These are phyloP conservation scores for Athripsodes cinereus DNA, from an alignment of 2,888 invertebrate species.

Conservation along the genomic window DNA sequence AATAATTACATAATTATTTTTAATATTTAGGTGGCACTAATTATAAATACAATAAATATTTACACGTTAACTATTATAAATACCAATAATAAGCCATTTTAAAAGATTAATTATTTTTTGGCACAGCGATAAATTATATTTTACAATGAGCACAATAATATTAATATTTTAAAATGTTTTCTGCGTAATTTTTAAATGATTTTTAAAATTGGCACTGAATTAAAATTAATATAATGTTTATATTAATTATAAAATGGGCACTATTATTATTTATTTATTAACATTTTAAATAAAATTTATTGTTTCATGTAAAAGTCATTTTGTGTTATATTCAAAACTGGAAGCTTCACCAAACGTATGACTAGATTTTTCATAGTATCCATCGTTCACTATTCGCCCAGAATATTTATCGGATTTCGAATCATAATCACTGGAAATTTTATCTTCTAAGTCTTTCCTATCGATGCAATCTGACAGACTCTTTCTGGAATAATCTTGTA, in stretches of 20 bases:
- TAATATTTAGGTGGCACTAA: not conserved
- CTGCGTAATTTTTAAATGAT: not conserved
- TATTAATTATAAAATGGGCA: no score
- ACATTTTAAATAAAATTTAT: not conserved
- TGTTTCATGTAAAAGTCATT: not conserved
- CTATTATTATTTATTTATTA: not conserved
- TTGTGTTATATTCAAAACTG: constrained; percentile 10
- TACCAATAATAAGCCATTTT: no score
- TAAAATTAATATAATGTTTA: no score
- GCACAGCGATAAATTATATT: not conserved
- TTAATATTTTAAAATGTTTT: not conserved
- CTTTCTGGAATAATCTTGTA: constrained; percentile 14
- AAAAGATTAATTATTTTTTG: not conserved
- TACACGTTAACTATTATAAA: not conserved
- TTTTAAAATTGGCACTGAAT: not conserved
- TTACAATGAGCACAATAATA: not conserved
- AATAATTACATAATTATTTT: not conserved
- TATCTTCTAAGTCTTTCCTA: constrained; percentile 4
- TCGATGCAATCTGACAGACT: constrained; percentile 6
- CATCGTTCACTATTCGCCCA: constrained; percentile 6
- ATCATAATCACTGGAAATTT: constrained; percentile 7
- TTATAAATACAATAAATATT: not conserved
- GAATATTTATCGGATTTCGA: constrained; percentile 2
- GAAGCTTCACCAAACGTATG: constrained; percentile 12
- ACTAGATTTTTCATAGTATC: constrained; percentile 16